Evolutionary conservation across 1,140 invertebrate species (phyloP).

Genomic region (Drosophila navojoa): DNA sequence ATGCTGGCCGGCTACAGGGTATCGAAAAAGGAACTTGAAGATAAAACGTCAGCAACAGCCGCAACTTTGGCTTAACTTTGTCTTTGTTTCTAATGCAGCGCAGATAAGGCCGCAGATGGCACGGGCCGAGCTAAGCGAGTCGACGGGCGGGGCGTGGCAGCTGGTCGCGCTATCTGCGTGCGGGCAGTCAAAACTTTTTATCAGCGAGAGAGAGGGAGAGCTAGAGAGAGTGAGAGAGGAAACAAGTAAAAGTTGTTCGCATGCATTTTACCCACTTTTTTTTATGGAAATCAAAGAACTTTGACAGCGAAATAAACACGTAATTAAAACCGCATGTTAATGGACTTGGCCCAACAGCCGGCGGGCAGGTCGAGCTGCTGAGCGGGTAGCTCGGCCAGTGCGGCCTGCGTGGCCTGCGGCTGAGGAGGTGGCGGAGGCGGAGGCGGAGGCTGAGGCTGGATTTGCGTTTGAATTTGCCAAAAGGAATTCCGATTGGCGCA

Average conservation of each 20-base stretch:
- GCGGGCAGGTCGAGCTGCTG: too few species aligned
- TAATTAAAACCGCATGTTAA: constrained; percentile 76
- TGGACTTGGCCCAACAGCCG: constrained; percentile 46
- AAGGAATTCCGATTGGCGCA: constrained; percentile 52
- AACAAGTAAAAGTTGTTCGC: constrained; percentile 43
- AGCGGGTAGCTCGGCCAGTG: background rate
- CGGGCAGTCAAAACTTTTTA: constrained; percentile 52
- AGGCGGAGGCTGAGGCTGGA: background rate
- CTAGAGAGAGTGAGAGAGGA: background rate
- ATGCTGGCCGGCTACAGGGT: background rate
- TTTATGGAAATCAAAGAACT: constrained; percentile 73
- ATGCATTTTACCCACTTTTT: constrained; percentile 55
- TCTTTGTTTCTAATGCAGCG: constrained; percentile 54
- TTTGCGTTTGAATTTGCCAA: constrained; percentile 37
- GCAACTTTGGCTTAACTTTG: constrained; percentile 46
- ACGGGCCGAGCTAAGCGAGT: background rate
- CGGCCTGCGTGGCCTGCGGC: background rate
- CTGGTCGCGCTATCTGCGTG: constrained; percentile 34
- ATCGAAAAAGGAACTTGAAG: constrained; percentile 28
- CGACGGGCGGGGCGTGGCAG: background rate
- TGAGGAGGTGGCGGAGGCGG: too few species aligned
- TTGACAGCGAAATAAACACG: constrained; percentile 71
- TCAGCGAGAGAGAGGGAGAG: constrained; percentile 13
- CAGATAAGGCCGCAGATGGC: constrained; percentile 23
- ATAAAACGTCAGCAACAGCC: constrained; percentile 56